Evolutionary conservation across 1,140 invertebrate genomes (phyloP).

Genomic region (Aleiodes sp.): DNA sequence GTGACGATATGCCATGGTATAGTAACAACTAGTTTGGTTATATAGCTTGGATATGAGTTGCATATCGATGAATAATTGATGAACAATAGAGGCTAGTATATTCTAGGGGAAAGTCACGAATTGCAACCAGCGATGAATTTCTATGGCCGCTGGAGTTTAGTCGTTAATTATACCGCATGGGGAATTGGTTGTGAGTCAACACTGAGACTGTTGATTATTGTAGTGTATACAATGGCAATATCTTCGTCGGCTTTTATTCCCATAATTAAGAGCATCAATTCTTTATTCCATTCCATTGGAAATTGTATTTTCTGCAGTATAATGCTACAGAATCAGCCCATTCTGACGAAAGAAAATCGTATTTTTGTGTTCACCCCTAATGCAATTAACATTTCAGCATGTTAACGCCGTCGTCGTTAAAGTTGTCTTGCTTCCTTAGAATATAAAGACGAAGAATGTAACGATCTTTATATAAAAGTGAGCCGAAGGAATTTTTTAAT

Average conservation of each 20-base stretch:
- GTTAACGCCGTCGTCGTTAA: not conserved
- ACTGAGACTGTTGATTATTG: slow-evolving; percentile 6
- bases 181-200: slow-evolving; percentile 12
- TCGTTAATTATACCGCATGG: slow-evolving; percentile 21
- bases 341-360: not conserved
- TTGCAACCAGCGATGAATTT: not conserved
- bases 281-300: not conserved
- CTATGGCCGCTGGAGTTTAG: not conserved
- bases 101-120: slow-evolving; percentile 4
- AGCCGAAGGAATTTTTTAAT: no score
- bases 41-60: slow-evolving; percentile 6
- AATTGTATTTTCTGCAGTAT: not conserved
- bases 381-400: not conserved
- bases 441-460: no score
- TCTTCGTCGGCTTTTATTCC: no score
- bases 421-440: no score
- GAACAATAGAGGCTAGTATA: slow-evolving; percentile 18
- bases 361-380: not conserved
- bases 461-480: no score
- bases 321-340: no score
- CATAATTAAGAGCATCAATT: not conserved
- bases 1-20: not conserved
- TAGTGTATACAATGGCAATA: not conserved
- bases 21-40: not conserved
- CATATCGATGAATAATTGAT: slow-evolving; percentile 33